Conservation (phyloP, 2,797 vertebrate genomes). For the Cheirogaleus major region DNA sequence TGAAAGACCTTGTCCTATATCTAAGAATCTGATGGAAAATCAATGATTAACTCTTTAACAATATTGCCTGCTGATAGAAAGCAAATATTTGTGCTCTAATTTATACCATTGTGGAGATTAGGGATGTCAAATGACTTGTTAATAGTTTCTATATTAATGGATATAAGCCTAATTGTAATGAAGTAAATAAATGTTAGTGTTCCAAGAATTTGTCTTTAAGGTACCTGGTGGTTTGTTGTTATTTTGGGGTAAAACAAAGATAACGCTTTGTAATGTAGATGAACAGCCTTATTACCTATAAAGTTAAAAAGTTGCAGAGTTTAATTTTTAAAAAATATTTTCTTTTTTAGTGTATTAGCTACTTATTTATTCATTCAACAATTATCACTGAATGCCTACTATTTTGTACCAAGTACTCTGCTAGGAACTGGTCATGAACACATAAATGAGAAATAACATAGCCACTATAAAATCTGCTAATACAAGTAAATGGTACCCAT, state of each 20-base stretch:
- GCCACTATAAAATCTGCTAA: background rate
- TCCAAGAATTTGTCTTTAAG: conserved; percentile 10
- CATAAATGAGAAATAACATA: background rate
- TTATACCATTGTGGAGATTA: background rate
- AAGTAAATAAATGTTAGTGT: background rate
- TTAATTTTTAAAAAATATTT: background rate
- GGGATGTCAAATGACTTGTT: background rate
- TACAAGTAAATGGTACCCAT: background rate
- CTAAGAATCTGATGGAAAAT: conserved; percentile 15
- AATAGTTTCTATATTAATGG: background rate
- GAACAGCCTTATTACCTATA: background rate
- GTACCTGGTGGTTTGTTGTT: background rate
- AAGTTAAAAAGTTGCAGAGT: background rate
- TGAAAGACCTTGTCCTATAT: background rate
- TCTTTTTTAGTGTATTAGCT: background rate
- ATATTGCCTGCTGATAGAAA: background rate
- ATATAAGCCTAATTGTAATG: conserved; percentile 6
- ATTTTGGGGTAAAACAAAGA: background rate
- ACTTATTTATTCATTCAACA: conserved; percentile 6
- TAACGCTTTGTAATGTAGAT: background rate
- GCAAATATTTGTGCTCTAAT: conserved; percentile 12
- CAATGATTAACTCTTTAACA: background rate
- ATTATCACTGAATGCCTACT: background rate
- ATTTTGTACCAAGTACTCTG: background rate
- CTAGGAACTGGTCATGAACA: background rate